These are phyloP conservation scores for Calcarius lapponicus DNA, from an alignment of 2,797 vertebrate species.

Conservation along the genomic window DNA sequence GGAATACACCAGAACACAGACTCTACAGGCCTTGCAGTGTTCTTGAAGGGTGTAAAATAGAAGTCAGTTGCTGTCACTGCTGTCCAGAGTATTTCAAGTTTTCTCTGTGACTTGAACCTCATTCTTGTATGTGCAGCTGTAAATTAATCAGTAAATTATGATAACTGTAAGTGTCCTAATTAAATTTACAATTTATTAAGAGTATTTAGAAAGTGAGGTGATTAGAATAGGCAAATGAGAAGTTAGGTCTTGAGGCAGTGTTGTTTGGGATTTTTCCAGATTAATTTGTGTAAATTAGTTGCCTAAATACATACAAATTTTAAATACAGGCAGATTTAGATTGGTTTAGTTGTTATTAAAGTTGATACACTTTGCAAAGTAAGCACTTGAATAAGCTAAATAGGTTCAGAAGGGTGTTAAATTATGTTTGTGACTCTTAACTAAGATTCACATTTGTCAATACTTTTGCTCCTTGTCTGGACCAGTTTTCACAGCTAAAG, in stretches of 20 bases:
- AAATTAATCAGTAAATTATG: background rate
- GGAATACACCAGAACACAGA: background rate
- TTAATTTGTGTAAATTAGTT: background rate
- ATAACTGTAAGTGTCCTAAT: background rate
- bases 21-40: background rate
- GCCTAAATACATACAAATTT: background rate
- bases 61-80: background rate
- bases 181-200: background rate
- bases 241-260: background rate
- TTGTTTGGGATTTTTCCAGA: background rate
- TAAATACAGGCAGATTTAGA: background rate
- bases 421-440: background rate
- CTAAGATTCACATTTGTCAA: accelerated
- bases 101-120: background rate
- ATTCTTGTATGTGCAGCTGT: background rate
- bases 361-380: background rate
- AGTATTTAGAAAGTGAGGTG: background rate
- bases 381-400: background rate
- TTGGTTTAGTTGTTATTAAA: background rate
- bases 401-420: background rate
- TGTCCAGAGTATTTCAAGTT: background rate
- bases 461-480: background rate
- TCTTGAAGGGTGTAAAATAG: background rate
- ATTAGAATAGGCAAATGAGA: background rate
- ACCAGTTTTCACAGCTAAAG: background rate